A percentile compares a stretch with the other conserved stretches of the same genome.
Evolutionary conservation across 2,888 invertebrate genomes (phyloP).

Genomic region (Parnassius glacialis): DNA sequence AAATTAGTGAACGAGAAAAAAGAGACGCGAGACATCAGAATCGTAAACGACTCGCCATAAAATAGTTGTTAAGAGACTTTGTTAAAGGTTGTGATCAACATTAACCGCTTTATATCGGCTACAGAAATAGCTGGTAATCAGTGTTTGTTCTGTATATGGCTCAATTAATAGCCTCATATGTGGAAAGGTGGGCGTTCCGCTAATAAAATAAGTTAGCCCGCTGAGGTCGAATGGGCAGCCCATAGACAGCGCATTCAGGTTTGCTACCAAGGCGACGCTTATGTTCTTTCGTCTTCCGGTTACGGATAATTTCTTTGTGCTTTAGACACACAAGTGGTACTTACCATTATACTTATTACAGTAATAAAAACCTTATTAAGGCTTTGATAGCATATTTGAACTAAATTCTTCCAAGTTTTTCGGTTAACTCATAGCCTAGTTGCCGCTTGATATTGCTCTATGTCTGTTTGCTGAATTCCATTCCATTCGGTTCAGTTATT

Average conservation of each 20-base stretch:
- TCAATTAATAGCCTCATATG: slow-evolving; percentile 23
- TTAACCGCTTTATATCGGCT: slow-evolving; percentile 14
- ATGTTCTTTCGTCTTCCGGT: slow-evolving; percentile 19
- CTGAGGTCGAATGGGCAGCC: slow-evolving; percentile 16
- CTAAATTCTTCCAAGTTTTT: too few relatives aligned
- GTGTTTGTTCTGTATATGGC: slow-evolving; percentile 26
- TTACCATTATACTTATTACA: slow-evolving; percentile 8
- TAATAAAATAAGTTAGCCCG: slow-evolving; percentile 25
- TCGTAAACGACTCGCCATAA: slow-evolving; percentile 18
- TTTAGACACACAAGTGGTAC: background rate
- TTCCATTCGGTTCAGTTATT: too few relatives aligned
- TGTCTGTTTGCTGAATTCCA: too few relatives aligned
- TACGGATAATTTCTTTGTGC: slow-evolving; percentile 22
- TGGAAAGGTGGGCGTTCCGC: slow-evolving; percentile 26
- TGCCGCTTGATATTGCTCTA: too few relatives aligned
- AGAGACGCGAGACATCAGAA: background rate
- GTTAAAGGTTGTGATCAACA: slow-evolving; percentile 18
- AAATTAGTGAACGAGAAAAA: slow-evolving; percentile 12
- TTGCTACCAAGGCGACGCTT: slow-evolving; percentile 18
- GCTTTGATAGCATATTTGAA: slow-evolving; percentile 1
- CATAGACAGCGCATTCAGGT: slow-evolving; percentile 14
- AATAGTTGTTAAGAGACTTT: slow-evolving; percentile 10
- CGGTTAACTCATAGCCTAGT: too few relatives aligned
- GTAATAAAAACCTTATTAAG: slow-evolving; percentile 1
- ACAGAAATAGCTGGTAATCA: slow-evolving; percentile 27